A percentile compares a stretch with the other conserved stretches of the same genome.
Evolutionary conservation across 2,113 vertebrate genomes (phyloP).

Genomic region (Corythornis madagascariensis): DNA sequence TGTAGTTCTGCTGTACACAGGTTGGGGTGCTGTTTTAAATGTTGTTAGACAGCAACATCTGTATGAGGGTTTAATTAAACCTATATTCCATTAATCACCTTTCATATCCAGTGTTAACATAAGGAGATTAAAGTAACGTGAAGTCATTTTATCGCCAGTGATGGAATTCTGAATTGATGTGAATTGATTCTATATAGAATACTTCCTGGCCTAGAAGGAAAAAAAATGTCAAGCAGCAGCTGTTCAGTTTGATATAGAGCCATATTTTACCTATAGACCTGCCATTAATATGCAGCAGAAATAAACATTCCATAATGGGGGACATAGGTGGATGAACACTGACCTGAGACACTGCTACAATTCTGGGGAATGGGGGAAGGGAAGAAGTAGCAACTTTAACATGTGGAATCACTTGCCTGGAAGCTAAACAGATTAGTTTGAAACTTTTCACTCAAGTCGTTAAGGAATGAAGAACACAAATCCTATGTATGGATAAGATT

Average conservation of each 20-base stretch:
- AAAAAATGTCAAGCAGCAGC: slow-evolving; percentile 1
- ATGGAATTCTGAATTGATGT: slow-evolving; percentile 1
- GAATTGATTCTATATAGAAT: not conserved
- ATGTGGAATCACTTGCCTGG: slow-evolving; percentile 14
- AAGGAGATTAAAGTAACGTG: not conserved
- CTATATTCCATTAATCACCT: not conserved
- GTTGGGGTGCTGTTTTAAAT: not conserved
- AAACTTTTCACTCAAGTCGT: slow-evolving; percentile 28
- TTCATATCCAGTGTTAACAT: slow-evolving; percentile 12
- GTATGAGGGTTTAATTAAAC: slow-evolving; percentile 7
- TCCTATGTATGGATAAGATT: not conserved
- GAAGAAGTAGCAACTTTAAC: slow-evolving; percentile 1
- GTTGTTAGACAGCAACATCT: not conserved
- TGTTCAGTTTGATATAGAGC: not conserved
- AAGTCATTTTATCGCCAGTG: not conserved
- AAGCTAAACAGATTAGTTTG: slow-evolving; percentile 9
- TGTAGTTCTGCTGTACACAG: not conserved
- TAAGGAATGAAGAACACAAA: slow-evolving; percentile 37
- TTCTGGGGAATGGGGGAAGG: not conserved
- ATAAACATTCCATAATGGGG: slow-evolving; percentile 8
- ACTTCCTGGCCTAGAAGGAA: not conserved
- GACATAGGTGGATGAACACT: not conserved
- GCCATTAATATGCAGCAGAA: not conserved
- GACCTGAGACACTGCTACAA: not conserved
- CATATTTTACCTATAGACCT: not conserved